Base-by-base conservation (phyloP, 2,113 vertebrate genomes). In the Sigmodon hispidus region DNA sequence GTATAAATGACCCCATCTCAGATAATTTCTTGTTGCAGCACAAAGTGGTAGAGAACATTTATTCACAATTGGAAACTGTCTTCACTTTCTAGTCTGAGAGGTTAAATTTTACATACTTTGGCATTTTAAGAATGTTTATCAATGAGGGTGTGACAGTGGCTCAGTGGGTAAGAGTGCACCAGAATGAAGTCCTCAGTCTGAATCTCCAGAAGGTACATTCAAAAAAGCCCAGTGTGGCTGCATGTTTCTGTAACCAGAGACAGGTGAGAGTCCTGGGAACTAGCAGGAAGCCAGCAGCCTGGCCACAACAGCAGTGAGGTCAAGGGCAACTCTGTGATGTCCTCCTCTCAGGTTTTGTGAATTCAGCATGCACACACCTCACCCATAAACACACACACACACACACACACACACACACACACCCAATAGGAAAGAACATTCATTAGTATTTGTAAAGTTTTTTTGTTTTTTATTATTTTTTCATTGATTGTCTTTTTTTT, bases 101-200 rank as follows among this genome's bases (percentile, higher is more conserved):
- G 57, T 80, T 63, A 45, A 91, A 96, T 93, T 85, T 88, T 55
- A 3, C 31, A 26, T n/a, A n/a, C 4, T 57, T 0, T 92, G 50
- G 4, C 67, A 93, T 89, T 94, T 95, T 93, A 89, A 90, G 77
- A 86, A 17, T 75, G 63, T 75, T 73, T 67, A 73, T 72, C 55
- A 50, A 29, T 79, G 76, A 31, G 24, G 73, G 43, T 75, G 43
- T n/a, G 70, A 36, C 16, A n/a, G 16, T 70, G 72, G 22, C 40
- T 73, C 4, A 24, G 21, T 73, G 40, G 72, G n/a, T 45, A 73
- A 73, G 40, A 43, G 40, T 73, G 9, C 36, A 34, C 34, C 13
- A 15, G 31, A 36, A 69, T 12, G 31, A 69, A 34, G 65, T 36
- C 65, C 65, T 69, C 31, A 69, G 65, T 69, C 36, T 13, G 31